Conservation (phyloP, 2,797 vertebrate species). For the Gymnothorax reevesii region DNA sequence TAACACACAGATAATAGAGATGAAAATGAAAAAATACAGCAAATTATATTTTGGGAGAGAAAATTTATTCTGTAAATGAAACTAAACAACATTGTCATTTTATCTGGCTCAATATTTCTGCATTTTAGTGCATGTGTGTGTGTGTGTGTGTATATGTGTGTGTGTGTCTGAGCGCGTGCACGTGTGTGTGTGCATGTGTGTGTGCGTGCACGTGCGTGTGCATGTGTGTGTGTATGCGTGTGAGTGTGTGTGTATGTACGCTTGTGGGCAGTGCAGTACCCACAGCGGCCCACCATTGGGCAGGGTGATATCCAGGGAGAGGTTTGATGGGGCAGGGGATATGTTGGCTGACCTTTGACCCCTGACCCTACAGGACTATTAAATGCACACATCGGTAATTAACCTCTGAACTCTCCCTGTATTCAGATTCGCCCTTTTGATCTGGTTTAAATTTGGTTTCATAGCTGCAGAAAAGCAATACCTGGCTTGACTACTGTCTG, state of each 20-base stretch:
- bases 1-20: too few relatives aligned
- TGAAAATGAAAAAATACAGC: too few relatives aligned
- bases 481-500: not conserved
- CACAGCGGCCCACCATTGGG: not conserved
- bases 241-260: not conserved
- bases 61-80: too few relatives aligned
- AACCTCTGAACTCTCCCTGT: slow-evolving; percentile 52
- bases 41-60: too few relatives aligned
- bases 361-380: slow-evolving; percentile 35
- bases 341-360: slow-evolving; percentile 29
- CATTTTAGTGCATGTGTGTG: not conserved
- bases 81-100: not conserved
- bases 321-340: not conserved
- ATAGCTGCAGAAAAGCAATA: not conserved
- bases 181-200: not conserved
- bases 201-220: not conserved
- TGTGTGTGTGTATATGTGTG: slow-evolving; percentile 10
- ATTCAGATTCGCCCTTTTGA: slow-evolving; percentile 44
- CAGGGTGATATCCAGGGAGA: not conserved
- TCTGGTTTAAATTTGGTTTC: not conserved
- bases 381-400: slow-evolving; percentile 50
- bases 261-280: not conserved
- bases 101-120: not conserved
- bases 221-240: slow-evolving; percentile 35
- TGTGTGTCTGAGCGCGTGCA: not conserved